These are phyloP conservation scores for Diaprepes abbreviatus DNA, from an alignment of 2,888 invertebrate genomes.

Conservation along the genomic window DNA sequence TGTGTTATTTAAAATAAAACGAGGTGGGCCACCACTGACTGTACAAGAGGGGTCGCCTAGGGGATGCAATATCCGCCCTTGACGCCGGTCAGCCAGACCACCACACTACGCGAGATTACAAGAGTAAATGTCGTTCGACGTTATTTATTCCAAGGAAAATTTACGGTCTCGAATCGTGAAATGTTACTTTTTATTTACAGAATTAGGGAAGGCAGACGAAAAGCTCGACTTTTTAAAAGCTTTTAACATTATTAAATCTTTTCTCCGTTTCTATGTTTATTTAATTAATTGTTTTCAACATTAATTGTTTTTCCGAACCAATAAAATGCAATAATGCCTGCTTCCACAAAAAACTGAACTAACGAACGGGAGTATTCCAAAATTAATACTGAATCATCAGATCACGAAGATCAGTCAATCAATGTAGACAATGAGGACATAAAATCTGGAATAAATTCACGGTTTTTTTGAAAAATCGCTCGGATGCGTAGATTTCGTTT, in stretches of 20 bases:
- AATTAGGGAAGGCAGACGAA: not conserved
- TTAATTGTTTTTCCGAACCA: too few species aligned
- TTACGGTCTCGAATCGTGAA: constrained; percentile 28
- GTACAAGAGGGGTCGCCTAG: constrained; percentile 38
- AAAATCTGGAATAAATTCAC: too few species aligned
- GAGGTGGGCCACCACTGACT: constrained; percentile 21
- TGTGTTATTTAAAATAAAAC: too few species aligned
- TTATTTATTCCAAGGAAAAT: constrained; percentile 39
- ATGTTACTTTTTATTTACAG: constrained; percentile 12
- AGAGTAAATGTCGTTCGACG: constrained; percentile 43
- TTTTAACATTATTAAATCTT: constrained; percentile 7
- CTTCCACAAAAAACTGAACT: too few species aligned
- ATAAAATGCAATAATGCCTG: too few species aligned
- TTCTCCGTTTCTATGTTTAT: not conserved
- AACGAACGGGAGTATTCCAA: too few species aligned
- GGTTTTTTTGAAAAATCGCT: too few species aligned
- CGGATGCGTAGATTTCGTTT: too few species aligned
- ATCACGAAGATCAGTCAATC: too few species aligned
- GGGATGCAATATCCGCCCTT: constrained; percentile 53
- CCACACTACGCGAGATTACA: constrained; percentile 47
- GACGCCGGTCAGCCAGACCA: constrained; percentile 53
- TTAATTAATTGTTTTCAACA: not conserved
- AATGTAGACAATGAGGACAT: too few species aligned
- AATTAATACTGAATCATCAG: too few species aligned
- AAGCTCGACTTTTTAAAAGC: not conserved